Conservation (phyloP, 2,888 invertebrate genomes). For the Orthonevra nobilis region DNA sequence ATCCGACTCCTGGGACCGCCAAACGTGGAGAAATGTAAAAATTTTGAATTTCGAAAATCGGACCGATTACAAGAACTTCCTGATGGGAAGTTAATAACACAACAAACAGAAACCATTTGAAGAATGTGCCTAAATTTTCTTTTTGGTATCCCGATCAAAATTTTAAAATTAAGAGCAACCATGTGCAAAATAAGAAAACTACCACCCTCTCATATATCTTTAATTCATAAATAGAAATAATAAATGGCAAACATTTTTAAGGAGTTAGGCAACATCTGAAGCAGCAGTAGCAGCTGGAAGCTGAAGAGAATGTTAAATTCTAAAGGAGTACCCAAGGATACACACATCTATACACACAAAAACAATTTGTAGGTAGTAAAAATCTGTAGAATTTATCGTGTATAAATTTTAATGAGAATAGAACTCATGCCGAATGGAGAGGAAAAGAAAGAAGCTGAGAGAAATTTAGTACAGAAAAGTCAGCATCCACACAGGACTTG, state of each 20-base stretch:
- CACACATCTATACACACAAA: conserved; percentile 21
- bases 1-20: no score
- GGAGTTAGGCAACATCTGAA: background rate
- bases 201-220: background rate
- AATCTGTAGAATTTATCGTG: conserved; percentile 37
- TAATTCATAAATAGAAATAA: conserved; percentile 23
- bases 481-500: conserved; percentile 49
- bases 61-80: no score
- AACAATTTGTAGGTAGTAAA: conserved; percentile 36
- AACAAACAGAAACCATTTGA: no score
- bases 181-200: no score
- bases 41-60: no score
- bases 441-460: background rate
- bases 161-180: no score
- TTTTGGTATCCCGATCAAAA: no score
- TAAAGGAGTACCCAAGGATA: conserved; percentile 2
- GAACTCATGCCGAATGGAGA: background rate
- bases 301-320: background rate
- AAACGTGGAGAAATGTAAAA: no score
- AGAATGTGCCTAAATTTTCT: no score
- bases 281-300: background rate
- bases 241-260: no score
- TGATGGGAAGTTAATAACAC: no score
- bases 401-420: conserved; percentile 24
- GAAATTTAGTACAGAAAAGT: conserved; percentile 35